Evolutionary conservation across 2,113 vertebrate species (phyloP).

Genomic region (Peromyscus polionotus): DNA sequence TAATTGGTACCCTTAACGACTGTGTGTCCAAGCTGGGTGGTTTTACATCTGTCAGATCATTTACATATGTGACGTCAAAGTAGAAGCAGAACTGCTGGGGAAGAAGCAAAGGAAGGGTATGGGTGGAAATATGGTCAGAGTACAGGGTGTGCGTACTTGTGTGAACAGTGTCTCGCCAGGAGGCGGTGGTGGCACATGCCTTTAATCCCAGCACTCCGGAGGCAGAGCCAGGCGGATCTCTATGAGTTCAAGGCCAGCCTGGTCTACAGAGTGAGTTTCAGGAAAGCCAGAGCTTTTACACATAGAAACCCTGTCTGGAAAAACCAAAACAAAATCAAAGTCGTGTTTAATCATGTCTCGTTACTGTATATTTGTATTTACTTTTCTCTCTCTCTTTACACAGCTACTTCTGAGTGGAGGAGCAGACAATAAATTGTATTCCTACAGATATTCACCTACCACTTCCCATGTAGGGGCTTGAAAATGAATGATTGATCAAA

Average conservation of each 20-base stretch:
- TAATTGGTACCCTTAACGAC: conserved; percentile 18
- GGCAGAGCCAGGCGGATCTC: neutral
- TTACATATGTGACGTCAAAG: neutral
- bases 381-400: conserved; percentile 63
- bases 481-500: conserved; percentile 72
- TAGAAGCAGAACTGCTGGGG: neutral
- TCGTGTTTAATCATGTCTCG: conserved; percentile 52
- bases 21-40: neutral
- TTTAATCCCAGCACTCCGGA: neutral
- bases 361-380: conserved; percentile 49
- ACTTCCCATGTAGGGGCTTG: conserved; percentile 93
- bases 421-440: conserved; percentile 98
- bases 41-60: neutral
- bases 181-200: no score
- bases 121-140: neutral
- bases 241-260: neutral
- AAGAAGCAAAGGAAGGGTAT: neutral
- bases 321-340: neutral
- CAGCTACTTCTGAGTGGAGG: conserved; percentile 97
- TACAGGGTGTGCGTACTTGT: no score
- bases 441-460: conserved; percentile 92
- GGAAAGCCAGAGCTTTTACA: neutral
- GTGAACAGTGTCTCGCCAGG: neutral
- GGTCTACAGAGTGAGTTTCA: neutral
- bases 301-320: neutral